Conservation (phyloP, 2,888 invertebrate genomes). For the Stenchaetothrips biformis region DNA sequence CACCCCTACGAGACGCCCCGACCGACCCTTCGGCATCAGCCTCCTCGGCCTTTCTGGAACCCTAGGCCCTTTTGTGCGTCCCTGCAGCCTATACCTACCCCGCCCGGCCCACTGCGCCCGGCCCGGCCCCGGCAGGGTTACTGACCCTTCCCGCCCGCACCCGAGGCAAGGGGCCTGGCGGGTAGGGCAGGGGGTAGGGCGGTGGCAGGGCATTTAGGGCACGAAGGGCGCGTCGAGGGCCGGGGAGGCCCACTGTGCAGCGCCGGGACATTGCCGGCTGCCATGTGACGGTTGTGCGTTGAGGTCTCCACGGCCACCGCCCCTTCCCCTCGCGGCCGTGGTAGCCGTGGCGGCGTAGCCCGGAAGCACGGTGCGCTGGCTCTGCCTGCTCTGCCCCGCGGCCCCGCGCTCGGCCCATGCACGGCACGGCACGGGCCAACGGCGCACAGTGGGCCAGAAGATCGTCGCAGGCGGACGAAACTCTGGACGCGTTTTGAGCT, state of each 20-base stretch:
- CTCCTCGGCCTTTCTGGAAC: no score
- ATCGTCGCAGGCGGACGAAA: no score
- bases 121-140: not conserved
- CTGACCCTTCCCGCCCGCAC: not conserved
- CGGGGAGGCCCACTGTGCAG: not conserved
- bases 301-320: not conserved
- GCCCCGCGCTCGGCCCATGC: not conserved
- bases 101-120: not conserved
- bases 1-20: no score
- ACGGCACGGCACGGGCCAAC: not conserved
- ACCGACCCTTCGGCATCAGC: no score
- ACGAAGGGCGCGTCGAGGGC: not conserved
- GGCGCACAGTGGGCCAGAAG: not conserved
- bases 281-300: no score
- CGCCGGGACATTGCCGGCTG: not conserved
- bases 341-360: not conserved
- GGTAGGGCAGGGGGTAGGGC: not conserved
- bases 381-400: not conserved
- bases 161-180: not conserved
- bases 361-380: conserved; percentile 9
- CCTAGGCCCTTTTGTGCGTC: no score
- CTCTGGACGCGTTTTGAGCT: no score
- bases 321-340: not conserved
- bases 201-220: not conserved
- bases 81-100: not conserved